Conservation (phyloP, 2,888 invertebrate genomes). For the Tipula confusa region DNA sequence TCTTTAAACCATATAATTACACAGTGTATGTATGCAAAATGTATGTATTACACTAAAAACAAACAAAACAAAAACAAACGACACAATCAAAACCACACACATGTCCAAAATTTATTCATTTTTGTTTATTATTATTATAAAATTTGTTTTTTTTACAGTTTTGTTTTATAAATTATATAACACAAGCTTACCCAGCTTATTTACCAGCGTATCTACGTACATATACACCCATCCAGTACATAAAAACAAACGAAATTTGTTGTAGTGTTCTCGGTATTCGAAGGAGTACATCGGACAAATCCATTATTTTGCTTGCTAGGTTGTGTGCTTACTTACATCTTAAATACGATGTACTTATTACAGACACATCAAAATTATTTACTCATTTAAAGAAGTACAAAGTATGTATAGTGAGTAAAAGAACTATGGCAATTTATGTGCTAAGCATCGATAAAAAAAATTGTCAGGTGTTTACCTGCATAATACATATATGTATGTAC, state of each 20-base stretch:
- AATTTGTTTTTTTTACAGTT: too few species aligned
- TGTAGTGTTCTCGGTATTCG: neutral
- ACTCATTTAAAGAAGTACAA: neutral
- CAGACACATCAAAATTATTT: neutral
- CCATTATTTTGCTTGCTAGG: neutral
- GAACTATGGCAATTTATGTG: too few species aligned
- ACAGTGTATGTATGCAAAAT: neutral
- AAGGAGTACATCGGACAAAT: neutral
- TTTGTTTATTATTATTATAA: too few species aligned
- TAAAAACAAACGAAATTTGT: neutral
- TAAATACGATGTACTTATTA: too few species aligned
- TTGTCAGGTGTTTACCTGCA: neutral
- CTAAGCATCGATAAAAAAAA: neutral
- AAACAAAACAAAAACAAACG: neutral
- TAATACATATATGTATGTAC: too few species aligned
- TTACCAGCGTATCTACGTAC: too few species aligned
- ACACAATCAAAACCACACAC: neutral
- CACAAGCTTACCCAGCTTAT: too few species aligned
- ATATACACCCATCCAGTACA: neutral
- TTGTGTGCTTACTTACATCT: neutral
- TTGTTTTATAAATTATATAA: too few species aligned
- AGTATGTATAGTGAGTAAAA: neutral
- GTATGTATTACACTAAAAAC: neutral
- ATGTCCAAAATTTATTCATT: neutral
- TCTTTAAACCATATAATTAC: neutral